Conservation (phyloP, 2,797 vertebrate species). For the Amniataba percoides region DNA sequence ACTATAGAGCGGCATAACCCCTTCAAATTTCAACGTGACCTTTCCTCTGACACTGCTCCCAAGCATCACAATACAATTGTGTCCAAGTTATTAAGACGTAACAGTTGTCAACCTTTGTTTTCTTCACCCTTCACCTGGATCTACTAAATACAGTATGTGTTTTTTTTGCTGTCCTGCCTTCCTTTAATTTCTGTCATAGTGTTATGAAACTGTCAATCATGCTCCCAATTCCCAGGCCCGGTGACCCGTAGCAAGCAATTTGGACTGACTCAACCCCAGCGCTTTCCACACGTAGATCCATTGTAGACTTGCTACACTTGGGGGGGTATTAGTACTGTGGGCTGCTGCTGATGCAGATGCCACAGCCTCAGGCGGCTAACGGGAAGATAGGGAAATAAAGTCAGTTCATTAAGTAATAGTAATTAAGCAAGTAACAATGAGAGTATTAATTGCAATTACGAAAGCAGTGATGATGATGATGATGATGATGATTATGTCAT, state of each 20-base stretch:
- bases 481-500: constrained; percentile 6
- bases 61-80: neutral
- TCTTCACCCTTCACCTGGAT: neutral
- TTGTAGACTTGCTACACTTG: constrained; percentile 29
- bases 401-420: constrained; percentile 7
- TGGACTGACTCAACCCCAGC: constrained; percentile 38
- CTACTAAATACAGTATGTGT: constrained; percentile 3
- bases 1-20: neutral
- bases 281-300: constrained; percentile 50
- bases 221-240: constrained; percentile 31
- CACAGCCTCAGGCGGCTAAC: constrained; percentile 21
- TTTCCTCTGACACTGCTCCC: neutral
- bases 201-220: constrained; percentile 36
- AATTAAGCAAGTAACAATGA: constrained; percentile 4
- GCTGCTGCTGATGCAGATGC: constrained; percentile 27
- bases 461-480: constrained; percentile 12
- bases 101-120: constrained; percentile 12
- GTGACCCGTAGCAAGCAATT: constrained; percentile 53
- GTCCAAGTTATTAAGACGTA: neutral
- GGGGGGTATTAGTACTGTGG: constrained; percentile 12
- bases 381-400: neutral
- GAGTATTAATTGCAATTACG: neutral
- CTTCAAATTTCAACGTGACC: constrained; percentile 2
- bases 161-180: constrained; percentile 19
- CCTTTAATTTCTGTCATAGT: constrained; percentile 36